Base-by-base conservation (phyloP, 2,888 invertebrate species). In the Sinohyriopsis cumingii region DNA sequence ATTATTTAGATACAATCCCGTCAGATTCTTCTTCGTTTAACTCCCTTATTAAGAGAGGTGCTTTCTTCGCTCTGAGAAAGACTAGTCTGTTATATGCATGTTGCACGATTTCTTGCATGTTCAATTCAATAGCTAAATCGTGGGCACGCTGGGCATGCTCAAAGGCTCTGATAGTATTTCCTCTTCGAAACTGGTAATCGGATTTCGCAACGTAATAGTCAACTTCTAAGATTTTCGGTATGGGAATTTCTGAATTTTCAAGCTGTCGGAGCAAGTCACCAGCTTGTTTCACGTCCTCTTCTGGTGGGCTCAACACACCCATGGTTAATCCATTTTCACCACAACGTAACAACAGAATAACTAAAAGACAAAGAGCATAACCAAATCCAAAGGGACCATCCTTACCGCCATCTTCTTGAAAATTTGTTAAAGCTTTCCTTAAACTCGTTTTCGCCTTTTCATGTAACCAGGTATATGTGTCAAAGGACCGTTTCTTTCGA, bases 331-430 rank as follows among this genome's bases (percentile, higher is more conserved):
- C 80, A 64, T 76, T 78, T 55, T 80, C 78, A 5, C 77, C 76
- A 65, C 80, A 80, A 19, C 74, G 68, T 22, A 78, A 57, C 18
- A 78, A 62, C 22, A 80, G 67, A 20, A 80, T 71, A 0, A 69
- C 69, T 19, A 80, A 66, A 28, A 75, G 62, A 67, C 78, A 78
- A 1, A 77, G 67, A 1, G 78, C 78, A 65, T 75, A 80, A 1
- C 77, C 80, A 56, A 77, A 77, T 5, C 80, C 78, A 62, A 80
- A 80, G n/a, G 78, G 78, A 12, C 80, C 78, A 65, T 80, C 80
- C 65, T 77, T 78, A 12, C 80, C 77, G 55, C 75, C 75, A 68
- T 80, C 80, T 59, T 62, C 53, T 59, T 77, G 72, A 63, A 80
- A 80, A 65, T 80, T 75, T 4, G 65, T 73, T 67, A 80, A 74